A percentile compares a stretch with the other conserved stretches of the same genome.
Evolutionary conservation across 2,797 vertebrate species (phyloP).

Genomic region (Simalia tracyae): DNA sequence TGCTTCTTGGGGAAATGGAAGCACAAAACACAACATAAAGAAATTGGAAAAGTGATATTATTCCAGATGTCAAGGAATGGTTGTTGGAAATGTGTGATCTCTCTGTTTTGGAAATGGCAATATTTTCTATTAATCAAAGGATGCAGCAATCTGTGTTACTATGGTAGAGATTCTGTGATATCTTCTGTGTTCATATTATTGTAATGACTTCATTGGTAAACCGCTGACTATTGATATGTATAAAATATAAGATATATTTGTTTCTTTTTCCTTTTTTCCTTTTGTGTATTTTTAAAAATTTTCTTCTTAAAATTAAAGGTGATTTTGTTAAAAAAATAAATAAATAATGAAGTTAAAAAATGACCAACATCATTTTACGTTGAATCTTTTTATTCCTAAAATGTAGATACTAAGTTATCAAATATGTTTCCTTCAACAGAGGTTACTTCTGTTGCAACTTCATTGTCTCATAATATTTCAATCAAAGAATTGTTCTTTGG

Average conservation of each 20-base stretch:
- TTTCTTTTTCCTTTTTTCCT: background rate
- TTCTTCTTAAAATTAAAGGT: too few species aligned
- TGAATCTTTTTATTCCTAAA: background rate
- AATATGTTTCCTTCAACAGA: background rate
- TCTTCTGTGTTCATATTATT: background rate
- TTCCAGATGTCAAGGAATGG: background rate
- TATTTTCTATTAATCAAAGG: background rate
- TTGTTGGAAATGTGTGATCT: background rate
- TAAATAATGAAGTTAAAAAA: background rate
- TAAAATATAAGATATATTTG: background rate
- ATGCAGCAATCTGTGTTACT: background rate
- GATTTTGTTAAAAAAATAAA: background rate
- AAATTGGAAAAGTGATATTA: background rate
- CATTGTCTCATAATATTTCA: background rate
- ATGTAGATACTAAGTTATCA: background rate
- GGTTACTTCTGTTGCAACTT: background rate
- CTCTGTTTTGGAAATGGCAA: background rate
- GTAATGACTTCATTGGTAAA: background rate
- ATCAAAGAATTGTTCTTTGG: background rate
- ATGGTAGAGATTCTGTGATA: background rate
- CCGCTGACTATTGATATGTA: background rate
- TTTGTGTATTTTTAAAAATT: background rate
- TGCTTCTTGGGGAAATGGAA: background rate
- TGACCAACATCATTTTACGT: background rate
- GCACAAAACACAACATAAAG: background rate